Percentiles rank a stretch among this genome's conserved stretches.
Evolutionary conservation across 2,888 invertebrate genomes (phyloP).

Genomic region (Nomada goodeniana): DNA sequence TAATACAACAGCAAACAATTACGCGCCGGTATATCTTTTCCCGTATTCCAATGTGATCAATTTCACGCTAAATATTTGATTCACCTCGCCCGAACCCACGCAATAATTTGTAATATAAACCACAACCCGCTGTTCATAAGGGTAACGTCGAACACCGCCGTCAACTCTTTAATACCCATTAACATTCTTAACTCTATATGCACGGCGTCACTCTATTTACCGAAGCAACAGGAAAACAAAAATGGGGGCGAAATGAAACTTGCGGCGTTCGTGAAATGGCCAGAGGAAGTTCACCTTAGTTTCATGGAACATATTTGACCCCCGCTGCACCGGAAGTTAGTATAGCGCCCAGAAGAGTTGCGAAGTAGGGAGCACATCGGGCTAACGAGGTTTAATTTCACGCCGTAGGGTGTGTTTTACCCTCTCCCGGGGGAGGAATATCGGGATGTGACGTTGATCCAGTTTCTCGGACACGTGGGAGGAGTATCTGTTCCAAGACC

Average conservation of each 20-base stretch:
- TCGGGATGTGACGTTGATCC: conserved; percentile 75
- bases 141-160: too few species aligned
- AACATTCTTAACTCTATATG: too few species aligned
- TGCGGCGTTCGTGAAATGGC: not conserved
- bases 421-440: conserved; percentile 60
- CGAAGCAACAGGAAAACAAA: not conserved
- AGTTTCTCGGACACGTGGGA: conserved; percentile 59
- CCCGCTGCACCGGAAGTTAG: conserved; percentile 1
- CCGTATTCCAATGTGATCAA: too few species aligned
- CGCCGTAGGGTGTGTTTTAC: conserved; percentile 34
- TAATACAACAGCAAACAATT: too few species aligned
- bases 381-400: conserved; percentile 65
- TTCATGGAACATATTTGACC: not conserved
- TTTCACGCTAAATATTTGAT: too few species aligned
- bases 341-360: not conserved
- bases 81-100: too few species aligned
- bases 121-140: too few species aligned
- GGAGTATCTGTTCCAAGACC: conserved; percentile 26
- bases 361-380: conserved; percentile 1
- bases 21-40: too few species aligned
- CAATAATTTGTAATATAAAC: too few species aligned
- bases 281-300: not conserved
- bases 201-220: too few species aligned
- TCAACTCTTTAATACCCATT: too few species aligned
- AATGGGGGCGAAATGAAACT: not conserved